These are phyloP conservation scores for Mugil cephalus DNA, from an alignment of 2,113 vertebrate genomes.

Conservation along the genomic window DNA sequence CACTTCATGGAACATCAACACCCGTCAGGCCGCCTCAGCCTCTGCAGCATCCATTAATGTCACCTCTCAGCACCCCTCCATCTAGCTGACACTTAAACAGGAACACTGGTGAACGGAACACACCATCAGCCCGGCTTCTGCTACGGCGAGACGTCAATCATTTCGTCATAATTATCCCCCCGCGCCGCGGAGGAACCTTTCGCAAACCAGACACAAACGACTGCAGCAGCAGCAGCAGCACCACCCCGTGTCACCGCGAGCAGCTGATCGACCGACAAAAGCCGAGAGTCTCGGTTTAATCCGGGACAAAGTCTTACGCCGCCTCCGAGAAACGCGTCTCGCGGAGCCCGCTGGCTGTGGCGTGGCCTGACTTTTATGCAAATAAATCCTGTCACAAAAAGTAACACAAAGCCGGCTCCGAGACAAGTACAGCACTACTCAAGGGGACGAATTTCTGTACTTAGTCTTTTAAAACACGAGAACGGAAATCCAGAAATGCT, in stretches of 20 bases:
- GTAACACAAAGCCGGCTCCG: conserved; percentile 26
- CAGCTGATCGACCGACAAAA: conserved; percentile 11
- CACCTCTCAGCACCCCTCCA: conserved; percentile 51
- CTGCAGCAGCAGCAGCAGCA: no score
- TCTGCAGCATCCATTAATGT: conserved; percentile 68
- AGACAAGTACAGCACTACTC: conserved; percentile 5
- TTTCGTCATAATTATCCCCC: conserved; percentile 51
- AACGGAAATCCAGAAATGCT: no score
- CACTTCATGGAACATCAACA: conserved; percentile 62
- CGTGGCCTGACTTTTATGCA: conserved; percentile 23
- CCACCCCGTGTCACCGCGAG: not conserved
- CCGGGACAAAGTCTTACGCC: conserved; percentile 21
- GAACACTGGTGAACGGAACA: conserved; percentile 24
- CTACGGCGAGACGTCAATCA: conserved; percentile 64
- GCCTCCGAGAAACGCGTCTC: conserved; percentile 20
- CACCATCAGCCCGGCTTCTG: conserved; percentile 16
- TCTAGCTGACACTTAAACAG: conserved; percentile 49
- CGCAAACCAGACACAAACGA: not conserved
- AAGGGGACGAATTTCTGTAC: not conserved
- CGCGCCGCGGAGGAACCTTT: not conserved
- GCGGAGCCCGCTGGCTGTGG: conserved; percentile 23
- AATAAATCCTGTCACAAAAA: conserved; percentile 34
- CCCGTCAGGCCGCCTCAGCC: conserved; percentile 61
- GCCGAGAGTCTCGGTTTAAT: conserved; percentile 31
- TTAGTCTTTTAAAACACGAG: no score